These are phyloP conservation scores for Meiosimyza platycephala DNA, from an alignment of 2,888 invertebrate genomes.

Conservation along the genomic window DNA sequence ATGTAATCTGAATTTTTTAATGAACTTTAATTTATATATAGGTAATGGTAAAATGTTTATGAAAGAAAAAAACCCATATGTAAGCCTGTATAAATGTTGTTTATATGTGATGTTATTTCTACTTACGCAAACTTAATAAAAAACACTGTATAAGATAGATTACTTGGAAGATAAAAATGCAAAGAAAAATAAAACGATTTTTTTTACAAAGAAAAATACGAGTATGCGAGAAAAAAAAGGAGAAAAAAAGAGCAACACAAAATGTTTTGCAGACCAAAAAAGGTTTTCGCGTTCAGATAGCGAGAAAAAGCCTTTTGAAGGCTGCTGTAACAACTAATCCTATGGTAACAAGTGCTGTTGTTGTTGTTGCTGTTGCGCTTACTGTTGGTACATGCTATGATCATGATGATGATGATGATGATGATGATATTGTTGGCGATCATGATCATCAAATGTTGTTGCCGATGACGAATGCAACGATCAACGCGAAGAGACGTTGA, in stretches of 20 bases:
- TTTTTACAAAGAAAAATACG: no score
- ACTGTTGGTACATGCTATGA: background rate
- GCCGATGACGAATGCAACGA: background rate
- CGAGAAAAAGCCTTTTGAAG: slow-evolving; percentile 1
- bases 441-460: background rate
- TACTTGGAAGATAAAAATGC: background rate
- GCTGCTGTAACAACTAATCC: background rate
- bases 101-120: no score
- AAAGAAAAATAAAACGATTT: background rate
- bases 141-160: background rate
- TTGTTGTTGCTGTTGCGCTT: slow-evolving; percentile 7
- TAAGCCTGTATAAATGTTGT: no score
- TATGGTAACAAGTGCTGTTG: slow-evolving; percentile 16
- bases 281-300: background rate
- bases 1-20: slow-evolving; percentile 28
- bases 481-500: slow-evolving; percentile 22
- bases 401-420: background rate
- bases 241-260: background rate
- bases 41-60: background rate
- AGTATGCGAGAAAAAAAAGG: no score
- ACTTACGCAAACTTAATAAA: no score
- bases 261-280: background rate
- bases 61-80: no score
- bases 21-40: slow-evolving; percentile 27
- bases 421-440: background rate